Base-by-base conservation (phyloP, 2,113 vertebrate genomes). In the Spea multiplicata region DNA sequence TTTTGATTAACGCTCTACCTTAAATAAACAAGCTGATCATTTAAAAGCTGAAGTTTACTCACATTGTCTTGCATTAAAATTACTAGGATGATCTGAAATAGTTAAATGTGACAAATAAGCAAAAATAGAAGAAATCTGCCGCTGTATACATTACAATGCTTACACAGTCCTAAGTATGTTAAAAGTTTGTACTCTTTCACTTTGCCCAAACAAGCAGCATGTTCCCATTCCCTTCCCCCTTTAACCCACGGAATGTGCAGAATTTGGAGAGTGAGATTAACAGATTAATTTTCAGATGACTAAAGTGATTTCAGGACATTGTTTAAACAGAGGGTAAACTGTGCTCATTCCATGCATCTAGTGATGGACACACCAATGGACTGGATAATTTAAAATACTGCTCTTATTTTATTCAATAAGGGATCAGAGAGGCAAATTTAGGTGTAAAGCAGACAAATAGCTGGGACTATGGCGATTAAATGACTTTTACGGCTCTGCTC, bases 201-300 rank as follows among this genome's bases (percentile, higher is more conserved):
- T 30, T 30, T 30, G 30, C 30, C 2, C 55, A 64, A 50, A 70
- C 50, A 8, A 53, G 14, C 8, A 45, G 12, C n/a, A 78, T 17
- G 30, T 52, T 16, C 47, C 48, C 52, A 57, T 71, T n/a, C 76
- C 59, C 76, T 16, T 53, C 57, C 68, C 4, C 52, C 82, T 78
- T 71, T 13, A 57, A 52, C 85, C 79, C 75, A 44, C 75, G 81
- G 83, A 83, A 83, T 85, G 80, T 81, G 84, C 79, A 80, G 81
- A 81, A 75, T 84, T 70, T 57, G 68, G 81, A 68, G 75, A 67
- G 81, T 44, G 85, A 75, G 82, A 85, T 85, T 82, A 84, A 79
- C 59, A 82, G 78, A 50, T 84, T 71, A 82, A 83, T 84, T 81
- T 84, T 77, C 73, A 67, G 17, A 68, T 44, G 69, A 78, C 76